Base-by-base conservation (phyloP, 2,113 vertebrate genomes). In the Tiliqua scincoides region DNA sequence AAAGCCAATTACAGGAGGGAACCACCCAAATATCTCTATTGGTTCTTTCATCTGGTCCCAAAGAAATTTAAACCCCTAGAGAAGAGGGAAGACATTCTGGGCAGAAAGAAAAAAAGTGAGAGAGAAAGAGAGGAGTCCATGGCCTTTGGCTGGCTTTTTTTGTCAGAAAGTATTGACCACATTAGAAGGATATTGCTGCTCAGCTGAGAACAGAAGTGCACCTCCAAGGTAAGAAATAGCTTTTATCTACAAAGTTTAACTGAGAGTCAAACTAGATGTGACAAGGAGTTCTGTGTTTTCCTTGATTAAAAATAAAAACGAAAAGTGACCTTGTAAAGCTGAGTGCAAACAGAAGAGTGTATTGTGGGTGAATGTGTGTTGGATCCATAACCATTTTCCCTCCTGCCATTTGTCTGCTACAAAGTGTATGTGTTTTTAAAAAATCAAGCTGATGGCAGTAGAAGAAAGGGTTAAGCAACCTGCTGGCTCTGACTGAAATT, bases 11-110 rank as follows among this genome's bases (percentile, higher is more conserved):
- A 72, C 68, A 92, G 87, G 82, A 92, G 93, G 88, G 91, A 85
- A 88, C 96, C 93, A 94, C 95, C 96, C 96, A 79, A 1, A 88
- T 71, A 89, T 92, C 87, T 95, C 92, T 93, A 96, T 95, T 97
- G 96, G 96, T 71, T 91, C 92, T 95, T 89, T 78, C 85, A 67
- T 93, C 91, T 90, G 90, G 80, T 93, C 80, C 72, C 0, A 54
- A 95, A 68, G 85, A 87, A 86, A 95, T 95, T 95, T 95, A 95
- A 94, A 94, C 89, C 93, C 89, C 82, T 87, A 3, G 3, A 52
- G 71, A 79, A 79, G 74, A 72, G n/a, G 62, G 59, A 77, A 91
- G 57, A n/a, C 83, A 15, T 59, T 76, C 76, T 1, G 75, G 81
- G 43, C 73, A 88, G 54, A 70, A 0, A 32, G 80, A 59, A 77